Evolutionary conservation across 2,113 vertebrate genomes (phyloP), one percentile per base, ranked within the genome.

Genomic region (Colistium nudipinnis): DNA sequence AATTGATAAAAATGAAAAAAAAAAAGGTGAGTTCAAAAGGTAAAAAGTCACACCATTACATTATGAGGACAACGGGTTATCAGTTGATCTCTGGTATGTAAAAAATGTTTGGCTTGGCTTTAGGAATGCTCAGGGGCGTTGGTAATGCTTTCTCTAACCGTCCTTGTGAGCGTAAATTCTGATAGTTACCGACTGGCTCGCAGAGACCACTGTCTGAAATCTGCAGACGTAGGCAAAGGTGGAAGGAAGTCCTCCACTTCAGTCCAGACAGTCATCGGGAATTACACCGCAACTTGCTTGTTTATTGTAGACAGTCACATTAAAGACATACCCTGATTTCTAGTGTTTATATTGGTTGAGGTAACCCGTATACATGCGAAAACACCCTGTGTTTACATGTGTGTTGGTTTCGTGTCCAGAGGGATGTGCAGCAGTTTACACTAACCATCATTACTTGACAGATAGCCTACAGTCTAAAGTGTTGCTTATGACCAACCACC

Each of bases 301-400:
- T 16, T 39, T 39, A 14, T 16, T 39, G 13, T 17, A 5, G 6
- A 17, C 14, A 16, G 14, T 16, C 36, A 39, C 36, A 39, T 16
- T 39, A 39, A 53, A 59, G 20, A 28, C 27, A 35, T 51, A 41
- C 64, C 61, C 9, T 24, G 25, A 70, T n/a, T 43, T 53, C 27
- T 43, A 47, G 19, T 24, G 36, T 45, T 41, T 49, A 9, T 25
- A 12, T 35, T 35, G 25, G 64, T 13, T 14, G 14, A 16, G 25
- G 7, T 60, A 64, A 78, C 54, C 54, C 30, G 60, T 70, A 70
- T 65, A 51, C 9, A 2, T 4, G n/a, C n/a, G n/a, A n/a, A 17
- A 41, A 4, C 39, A 31, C 31, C 4, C 55, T 57, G 7, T 54
- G 62, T 68, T 64, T 54, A 62, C 70, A 13, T n/a, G n/a, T n/a